Evolutionary conservation across 1,140 invertebrate species (phyloP), one percentile per base, ranked within the genome.

Genomic region (Phenacoccus solenopsis): DNA sequence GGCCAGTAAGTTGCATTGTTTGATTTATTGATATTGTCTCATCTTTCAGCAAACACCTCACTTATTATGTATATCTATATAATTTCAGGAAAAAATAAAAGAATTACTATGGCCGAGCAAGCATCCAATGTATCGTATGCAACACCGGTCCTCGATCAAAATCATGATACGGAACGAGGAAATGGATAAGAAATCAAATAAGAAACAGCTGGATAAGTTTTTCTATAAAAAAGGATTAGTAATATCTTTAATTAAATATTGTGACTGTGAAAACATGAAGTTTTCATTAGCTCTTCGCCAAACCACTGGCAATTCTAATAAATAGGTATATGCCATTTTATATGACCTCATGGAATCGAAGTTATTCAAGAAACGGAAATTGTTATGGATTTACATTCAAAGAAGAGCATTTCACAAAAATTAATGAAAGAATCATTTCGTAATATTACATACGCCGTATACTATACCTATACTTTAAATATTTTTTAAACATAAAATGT

Each of bases 1-100:
- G 78, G 87, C 89, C 74, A 84, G 87, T 89, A 77, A 84, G 86
- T 82, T 64, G 10, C n/a, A n/a, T n/a, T n/a, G n/a, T n/a, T n/a
- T n/a, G n/a, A n/a, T n/a, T n/a, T n/a, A n/a, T n/a, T n/a, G n/a
- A n/a, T n/a, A n/a, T n/a, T n/a, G n/a, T n/a, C n/a, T n/a, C n/a
- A n/a, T n/a, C n/a, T n/a, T n/a, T n/a, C n/a, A n/a, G n/a, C n/a
- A n/a, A n/a, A n/a, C n/a, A n/a, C n/a, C n/a, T n/a, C n/a, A n/a
- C n/a, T n/a, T n/a, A n/a, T n/a, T n/a, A n/a, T n/a, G n/a, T n/a
- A n/a, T n/a, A n/a, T n/a, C n/a, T n/a, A n/a, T n/a, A n/a, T 24
- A 5, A 1, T 64, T 64, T 64, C 59, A 64, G 59, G 25, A 22
- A 64, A 64, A 27, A 64, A 64, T 64, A 64, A 64, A 64, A 9